These are phyloP conservation scores for Cottoperca gobio DNA, from an alignment of 2,797 vertebrate species.

Conservation along the genomic window DNA sequence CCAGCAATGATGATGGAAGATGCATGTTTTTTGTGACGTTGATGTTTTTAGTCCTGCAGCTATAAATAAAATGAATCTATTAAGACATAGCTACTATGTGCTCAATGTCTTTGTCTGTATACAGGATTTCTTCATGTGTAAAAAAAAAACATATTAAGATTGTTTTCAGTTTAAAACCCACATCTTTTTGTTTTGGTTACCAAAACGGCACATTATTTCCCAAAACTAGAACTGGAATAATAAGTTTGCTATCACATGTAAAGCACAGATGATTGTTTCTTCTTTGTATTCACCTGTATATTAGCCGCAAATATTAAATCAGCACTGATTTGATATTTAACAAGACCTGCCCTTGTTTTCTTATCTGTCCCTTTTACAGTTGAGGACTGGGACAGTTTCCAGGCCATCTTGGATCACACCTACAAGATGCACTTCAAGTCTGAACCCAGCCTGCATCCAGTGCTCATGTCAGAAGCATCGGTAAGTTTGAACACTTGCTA, in stretches of 20 bases:
- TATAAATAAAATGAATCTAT: background rate
- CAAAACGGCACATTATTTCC: background rate
- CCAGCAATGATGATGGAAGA: slow-evolving; percentile 40
- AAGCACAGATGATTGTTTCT: background rate
- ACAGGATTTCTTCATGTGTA: background rate
- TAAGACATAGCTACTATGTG: background rate
- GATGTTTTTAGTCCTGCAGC: background rate
- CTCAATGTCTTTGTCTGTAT: background rate
- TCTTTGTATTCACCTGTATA: background rate
- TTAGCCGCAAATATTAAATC: background rate
- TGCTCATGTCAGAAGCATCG: slow-evolving; percentile 99
- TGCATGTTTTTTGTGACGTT: slow-evolving; percentile 13
- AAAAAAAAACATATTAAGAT: background rate
- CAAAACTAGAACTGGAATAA: background rate
- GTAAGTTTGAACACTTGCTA: slow-evolving; percentile 81
- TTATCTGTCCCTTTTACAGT: slow-evolving; percentile 79
- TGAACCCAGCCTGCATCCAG: slow-evolving; percentile 96
- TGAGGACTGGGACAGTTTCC: slow-evolving; percentile 99
- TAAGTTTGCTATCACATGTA: background rate
- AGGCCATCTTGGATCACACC: slow-evolving; percentile 98
- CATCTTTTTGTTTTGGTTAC: background rate
- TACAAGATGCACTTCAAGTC: slow-evolving; percentile 99
- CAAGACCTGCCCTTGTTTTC: slow-evolving; percentile 8
- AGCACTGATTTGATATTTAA: background rate
- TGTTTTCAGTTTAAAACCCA: background rate